Base-by-base conservation (phyloP, 2,888 invertebrate genomes). In the Lycophotia porphyrea region DNA sequence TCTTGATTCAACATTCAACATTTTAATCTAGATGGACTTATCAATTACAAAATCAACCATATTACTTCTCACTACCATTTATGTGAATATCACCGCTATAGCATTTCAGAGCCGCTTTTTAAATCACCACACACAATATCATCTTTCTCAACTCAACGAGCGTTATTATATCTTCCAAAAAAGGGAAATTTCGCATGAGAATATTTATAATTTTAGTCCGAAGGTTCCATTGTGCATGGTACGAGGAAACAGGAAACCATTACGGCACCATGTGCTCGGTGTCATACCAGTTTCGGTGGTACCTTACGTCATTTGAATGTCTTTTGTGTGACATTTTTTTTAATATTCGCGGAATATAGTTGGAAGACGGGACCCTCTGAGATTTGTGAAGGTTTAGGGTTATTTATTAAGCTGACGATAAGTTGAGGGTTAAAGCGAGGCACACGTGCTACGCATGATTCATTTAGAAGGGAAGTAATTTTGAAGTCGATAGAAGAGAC, bases 231-330 rank as follows among this genome's bases (percentile, higher is more conserved):
- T 95, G 94, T 94, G 93, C 74, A 84, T 86, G 89, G 91, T 89
- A 90, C 83, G 89, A 94, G 95, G 94, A 94, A 95, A 91, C 95
- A 91, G 95, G 95, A 95, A 95, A 91, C 95, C 95, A 95, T 95
- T 95, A 95, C 90, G 90, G 92, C 91, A 90, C 91, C 93, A 92
- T 93, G 92, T 93, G 94, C 93, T 91, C 89, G 89, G 90, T 93
- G 93, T 92, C 92, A 91, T 89, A 90, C 90, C 91, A 91, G 91
- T 92, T 93, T 94, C 82, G 93, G 93, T 89, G 91, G 91, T 92
- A 91, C 87, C 87, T 84, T 71, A 66, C 84, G 72, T 88, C 88
- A 90, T 89, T 92, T 90, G 87, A 90, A 91, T 87, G 86, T 90
- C 86, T 82, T 84, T 84, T 84, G 74, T 82, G 70, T 75, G 83